These are phyloP conservation scores for Eonycteris spelaea DNA, from an alignment of 2,113 vertebrate genomes.

Conservation along the genomic window DNA sequence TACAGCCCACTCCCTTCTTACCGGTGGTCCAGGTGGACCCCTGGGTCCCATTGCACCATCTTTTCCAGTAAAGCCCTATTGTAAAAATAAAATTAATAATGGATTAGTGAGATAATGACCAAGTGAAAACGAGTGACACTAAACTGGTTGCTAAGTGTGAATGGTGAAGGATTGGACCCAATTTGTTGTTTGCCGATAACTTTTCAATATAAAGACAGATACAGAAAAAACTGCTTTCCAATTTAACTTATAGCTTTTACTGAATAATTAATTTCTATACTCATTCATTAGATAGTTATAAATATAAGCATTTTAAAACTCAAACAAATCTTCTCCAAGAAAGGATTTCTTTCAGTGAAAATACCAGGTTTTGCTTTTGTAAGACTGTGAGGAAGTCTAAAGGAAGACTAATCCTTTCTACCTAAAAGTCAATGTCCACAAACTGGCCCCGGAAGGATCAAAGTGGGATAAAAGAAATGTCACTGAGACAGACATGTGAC, in stretches of 20 bases:
- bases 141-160: neutral
- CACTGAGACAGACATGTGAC: neutral
- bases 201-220: conserved; percentile 2
- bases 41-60: conserved; percentile 92
- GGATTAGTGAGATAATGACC: neutral
- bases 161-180: neutral
- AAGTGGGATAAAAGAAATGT: neutral
- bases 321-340: neutral
- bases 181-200: neutral
- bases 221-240: neutral
- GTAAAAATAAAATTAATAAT: conserved; percentile 65
- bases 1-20: conserved; percentile 72
- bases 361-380: neutral
- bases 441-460: neutral
- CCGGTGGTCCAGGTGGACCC: conserved; percentile 92
- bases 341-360: neutral
- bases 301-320: conserved; percentile 2
- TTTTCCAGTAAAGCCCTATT: conserved; percentile 94
- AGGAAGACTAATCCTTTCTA: neutral
- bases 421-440: neutral
- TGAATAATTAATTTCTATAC: neutral
- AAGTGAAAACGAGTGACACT: neutral
- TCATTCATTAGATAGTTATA: neutral
- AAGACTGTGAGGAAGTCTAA: neutral
- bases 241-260: neutral